Base-by-base conservation (phyloP, 2,888 invertebrate species). In the Caenorhabditis angaria region DNA sequence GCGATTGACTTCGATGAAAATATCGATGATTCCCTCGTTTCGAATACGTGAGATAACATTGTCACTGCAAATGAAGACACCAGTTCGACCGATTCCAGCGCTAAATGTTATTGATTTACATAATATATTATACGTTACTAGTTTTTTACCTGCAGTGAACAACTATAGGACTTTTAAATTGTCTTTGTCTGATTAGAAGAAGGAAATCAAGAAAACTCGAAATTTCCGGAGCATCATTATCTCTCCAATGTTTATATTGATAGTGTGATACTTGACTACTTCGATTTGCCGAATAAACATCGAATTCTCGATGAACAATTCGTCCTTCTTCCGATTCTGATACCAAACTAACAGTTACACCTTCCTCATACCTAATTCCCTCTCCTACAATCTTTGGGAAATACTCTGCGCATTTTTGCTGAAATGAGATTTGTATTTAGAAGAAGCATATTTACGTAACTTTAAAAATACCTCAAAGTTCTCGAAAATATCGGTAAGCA, bases 21-120 rank as follows among this genome's bases (percentile, higher is more conserved):
- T 70, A 65, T 79, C 77, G 28, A 79, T 69, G 22, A 75, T 68
- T 48, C 75, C 75, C 54, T 76, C 70, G 41, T 73, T 65, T 55
- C 66, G 59, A 27, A 73, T 69, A 28, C 74, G 76, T 24, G 58
- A 61, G 18, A 74, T 64, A 8, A 69, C 65, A 29, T 74, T 74
- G 47, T 65, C 69, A 18, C 65, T 70, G 56, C 67, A 61, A 29
- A 86, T 83, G 77, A 80, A 86, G 0, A 86, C 86, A 8, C 86
- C 86, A 2, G 82, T 83, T 51, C 85, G 68, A 14, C 85, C 85
- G 50, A 84, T 78, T n/a, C 86, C 86, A 18, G 84, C 84, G 57
- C 85, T 84, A 67, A 61, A 83, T 78, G 4, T 4, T 3, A 18
- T 27, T 18, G 6, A 8, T 28, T 12, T 55, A 6, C 12, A 18